phyloP scores from a whole-genome alignment of 2,797 vertebrate species.

The Echeneis naucrates region DNA sequence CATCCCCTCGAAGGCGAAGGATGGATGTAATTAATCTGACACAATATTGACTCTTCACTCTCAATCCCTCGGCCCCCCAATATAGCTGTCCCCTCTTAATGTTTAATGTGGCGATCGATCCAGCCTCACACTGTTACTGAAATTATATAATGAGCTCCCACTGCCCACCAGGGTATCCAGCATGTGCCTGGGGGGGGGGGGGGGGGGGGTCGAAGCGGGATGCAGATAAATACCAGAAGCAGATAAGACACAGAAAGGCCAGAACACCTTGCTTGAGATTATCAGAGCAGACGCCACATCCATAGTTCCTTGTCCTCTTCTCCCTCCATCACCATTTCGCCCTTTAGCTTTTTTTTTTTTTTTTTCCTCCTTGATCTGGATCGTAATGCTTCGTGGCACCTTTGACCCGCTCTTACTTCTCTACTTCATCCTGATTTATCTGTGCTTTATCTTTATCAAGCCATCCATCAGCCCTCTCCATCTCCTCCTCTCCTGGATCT shows the following conservation, averaged over 20 bases:
- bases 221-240: no score
- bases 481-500: slow-evolving; percentile 59
- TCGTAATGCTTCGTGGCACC: slow-evolving; percentile 46
- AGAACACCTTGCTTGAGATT: slow-evolving; percentile 63
- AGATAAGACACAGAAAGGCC: slow-evolving; percentile 60
- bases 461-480: slow-evolving; percentile 67
- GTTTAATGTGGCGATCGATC: slow-evolving; percentile 85
- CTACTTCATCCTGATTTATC: slow-evolving; percentile 75
- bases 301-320: slow-evolving; percentile 47
- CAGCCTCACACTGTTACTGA: slow-evolving; percentile 75
- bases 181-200: background rate
- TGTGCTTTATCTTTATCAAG: slow-evolving; percentile 74
- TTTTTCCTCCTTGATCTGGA: slow-evolving; percentile 59
- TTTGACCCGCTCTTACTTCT: slow-evolving; percentile 60
- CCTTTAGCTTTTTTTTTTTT: slow-evolving; percentile 18
- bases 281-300: slow-evolving; percentile 63
- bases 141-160: slow-evolving; percentile 81
- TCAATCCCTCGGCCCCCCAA: slow-evolving; percentile 73
- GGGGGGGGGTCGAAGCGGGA: no score
- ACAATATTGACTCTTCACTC: slow-evolving; percentile 82
- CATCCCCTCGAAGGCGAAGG: slow-evolving; percentile 66
- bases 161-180: slow-evolving; percentile 52
- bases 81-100: slow-evolving; percentile 84
- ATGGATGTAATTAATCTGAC: slow-evolving; percentile 83
- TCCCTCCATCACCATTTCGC: background rate